A percentile compares a stretch with the other conserved stretches of the same genome.
phyloP scores from a whole-genome alignment of 2,113 vertebrate genomes.

The Oceanodroma tethys region DNA sequence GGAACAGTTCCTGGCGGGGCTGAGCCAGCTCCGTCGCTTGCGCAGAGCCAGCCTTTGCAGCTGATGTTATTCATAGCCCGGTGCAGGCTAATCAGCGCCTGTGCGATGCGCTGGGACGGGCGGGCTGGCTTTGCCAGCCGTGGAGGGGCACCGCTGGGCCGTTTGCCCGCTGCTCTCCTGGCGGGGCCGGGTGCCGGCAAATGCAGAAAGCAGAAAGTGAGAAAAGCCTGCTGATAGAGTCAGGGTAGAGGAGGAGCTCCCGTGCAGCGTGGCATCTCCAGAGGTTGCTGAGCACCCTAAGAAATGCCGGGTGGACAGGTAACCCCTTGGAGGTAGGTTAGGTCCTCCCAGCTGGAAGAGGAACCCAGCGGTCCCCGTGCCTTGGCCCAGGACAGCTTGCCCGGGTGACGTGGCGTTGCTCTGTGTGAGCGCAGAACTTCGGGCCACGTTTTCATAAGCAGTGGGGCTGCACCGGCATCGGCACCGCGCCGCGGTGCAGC shows the following conservation, averaged over 20 bases:
- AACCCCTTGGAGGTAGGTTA: not conserved
- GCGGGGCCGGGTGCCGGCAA: not conserved
- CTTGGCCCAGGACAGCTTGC: not conserved
- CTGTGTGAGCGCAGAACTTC: not conserved
- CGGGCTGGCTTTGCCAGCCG: not conserved
- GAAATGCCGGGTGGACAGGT: not conserved
- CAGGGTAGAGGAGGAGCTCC: not conserved
- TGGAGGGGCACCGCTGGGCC: not conserved
- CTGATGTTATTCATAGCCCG: not conserved
- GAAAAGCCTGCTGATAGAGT: not conserved
- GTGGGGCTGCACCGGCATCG: not conserved
- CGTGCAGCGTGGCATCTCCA: not conserved
- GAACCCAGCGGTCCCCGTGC: not conserved
- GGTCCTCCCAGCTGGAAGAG: not conserved
- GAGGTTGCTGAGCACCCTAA: not conserved
- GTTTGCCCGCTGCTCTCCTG: not conserved
- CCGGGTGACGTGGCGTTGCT: not conserved
- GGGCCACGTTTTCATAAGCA: accelerated
- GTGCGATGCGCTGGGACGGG: not conserved
- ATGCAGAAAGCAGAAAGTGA: not conserved
- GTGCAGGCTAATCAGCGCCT: not conserved
- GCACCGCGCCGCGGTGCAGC: too few species aligned
- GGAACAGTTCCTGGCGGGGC: not conserved
- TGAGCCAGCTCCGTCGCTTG: not conserved
- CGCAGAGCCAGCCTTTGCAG: not conserved